Evolutionary conservation across 2,888 invertebrate genomes (phyloP), one percentile per base, ranked within the genome.

Genomic region (Linyphia triangularis): DNA sequence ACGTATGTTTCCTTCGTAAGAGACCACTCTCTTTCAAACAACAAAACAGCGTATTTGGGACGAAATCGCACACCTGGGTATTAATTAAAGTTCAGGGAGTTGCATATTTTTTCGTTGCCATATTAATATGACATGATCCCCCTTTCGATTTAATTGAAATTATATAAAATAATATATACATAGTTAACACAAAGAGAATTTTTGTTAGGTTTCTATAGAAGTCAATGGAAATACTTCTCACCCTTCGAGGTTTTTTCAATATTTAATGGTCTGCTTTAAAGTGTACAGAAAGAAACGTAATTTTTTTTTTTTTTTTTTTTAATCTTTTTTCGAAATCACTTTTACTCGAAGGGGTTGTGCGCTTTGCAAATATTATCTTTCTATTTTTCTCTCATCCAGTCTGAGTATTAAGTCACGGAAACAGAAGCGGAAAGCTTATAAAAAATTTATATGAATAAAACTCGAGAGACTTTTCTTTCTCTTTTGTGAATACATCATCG

Each of bases 371-470:
- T 72, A 43, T 37, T 37, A 40, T 72, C 26, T 72, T 72, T 82
- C 43, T 40, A 10, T 79, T 51, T 79, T 67, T 67, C 67, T 37
- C 19, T 81, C 69, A 65, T 67, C 67, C 65, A 16, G 65, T 40
- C 51, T 33, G 28, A 51, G 75, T 84, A 84, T 84, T 84, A 84
- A 84, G 84, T 84, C 84, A 84, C 84, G 84, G 57, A 67, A 82
- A 75, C 73, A 57, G 75, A 57, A 73, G 61, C 33, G 65, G 69
- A 67, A 75, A 67, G 40, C 43, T 51, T 84, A 84, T 84, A 75
- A 84, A 84, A 84, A 84, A 84, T 65, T 84, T 84, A 84, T 75
- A 84, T 84, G 65, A 84, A 84, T 84, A 84, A 84, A 84, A 84
- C 57, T 75, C 65, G 63, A 22, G 10, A 30, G 67, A 22, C 51